phyloP scores from a whole-genome alignment of 2,888 invertebrate genomes.

The Leptinotarsa rubiginosa region DNA sequence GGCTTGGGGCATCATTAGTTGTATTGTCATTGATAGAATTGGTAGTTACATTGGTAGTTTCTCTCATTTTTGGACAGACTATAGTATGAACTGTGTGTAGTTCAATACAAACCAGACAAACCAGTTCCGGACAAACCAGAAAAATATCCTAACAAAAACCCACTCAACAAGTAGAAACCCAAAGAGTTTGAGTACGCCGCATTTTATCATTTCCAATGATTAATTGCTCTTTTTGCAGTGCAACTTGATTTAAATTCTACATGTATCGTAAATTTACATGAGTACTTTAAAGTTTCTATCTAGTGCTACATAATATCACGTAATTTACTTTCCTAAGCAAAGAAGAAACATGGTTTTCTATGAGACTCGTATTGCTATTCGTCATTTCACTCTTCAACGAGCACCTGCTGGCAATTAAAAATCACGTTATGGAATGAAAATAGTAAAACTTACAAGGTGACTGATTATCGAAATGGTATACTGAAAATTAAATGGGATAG shows the following conservation, averaged over 20 bases:
- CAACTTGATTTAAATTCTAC: constrained; percentile 13
- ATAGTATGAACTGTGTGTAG: too few relatives aligned
- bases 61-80: too few relatives aligned
- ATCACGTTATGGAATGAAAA: background rate
- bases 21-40: too few relatives aligned
- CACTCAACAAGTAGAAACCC: background rate
- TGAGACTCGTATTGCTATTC: background rate
- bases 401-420: constrained; percentile 10
- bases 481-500: background rate
- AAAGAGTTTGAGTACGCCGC: background rate
- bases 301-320: constrained; percentile 19
- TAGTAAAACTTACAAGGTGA: background rate
- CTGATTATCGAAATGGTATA: background rate
- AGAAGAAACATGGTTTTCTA: constrained; percentile 15
- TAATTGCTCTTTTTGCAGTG: constrained; percentile 4
- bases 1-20: too few relatives aligned
- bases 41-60: too few relatives aligned
- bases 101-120: background rate
- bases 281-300: constrained; percentile 12
- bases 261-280: constrained; percentile 7
- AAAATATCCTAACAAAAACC: background rate
- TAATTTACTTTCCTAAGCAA: constrained; percentile 18
- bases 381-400: constrained; percentile 7
- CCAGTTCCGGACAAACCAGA: background rate
- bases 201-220: background rate